Conservation (phyloP, 2,113 vertebrate genomes). For the Mus musculus region GRCm39 chr11:96395501-96396000, state of each 20-base stretch:
- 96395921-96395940: constrained; percentile 74
- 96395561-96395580: background rate
- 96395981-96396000: constrained; percentile 74
- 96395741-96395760: constrained; percentile 35
- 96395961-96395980: constrained; percentile 65
- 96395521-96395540: constrained; percentile 11
- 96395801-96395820: constrained; percentile 28
- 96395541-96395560: constrained; percentile 15
- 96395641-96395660: constrained; percentile 41
- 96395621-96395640: constrained; percentile 55
- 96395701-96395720: constrained; percentile 50
- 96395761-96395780: constrained; percentile 52
- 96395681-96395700: constrained; percentile 64
- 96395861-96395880: constrained; percentile 69
- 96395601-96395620: background rate
- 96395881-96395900: constrained; percentile 69
- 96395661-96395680: background rate
- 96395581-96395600: constrained; percentile 50
- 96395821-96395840: constrained; percentile 57
- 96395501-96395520: background rate
- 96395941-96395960: constrained; percentile 71
- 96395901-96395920: constrained; percentile 75
- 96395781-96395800: constrained; percentile 66
- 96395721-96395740: constrained; percentile 53
- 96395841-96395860: constrained; percentile 60